phyloP scores from a whole-genome alignment of 2,888 invertebrate species.

The Drosophila nr. perissopoda region DNA sequence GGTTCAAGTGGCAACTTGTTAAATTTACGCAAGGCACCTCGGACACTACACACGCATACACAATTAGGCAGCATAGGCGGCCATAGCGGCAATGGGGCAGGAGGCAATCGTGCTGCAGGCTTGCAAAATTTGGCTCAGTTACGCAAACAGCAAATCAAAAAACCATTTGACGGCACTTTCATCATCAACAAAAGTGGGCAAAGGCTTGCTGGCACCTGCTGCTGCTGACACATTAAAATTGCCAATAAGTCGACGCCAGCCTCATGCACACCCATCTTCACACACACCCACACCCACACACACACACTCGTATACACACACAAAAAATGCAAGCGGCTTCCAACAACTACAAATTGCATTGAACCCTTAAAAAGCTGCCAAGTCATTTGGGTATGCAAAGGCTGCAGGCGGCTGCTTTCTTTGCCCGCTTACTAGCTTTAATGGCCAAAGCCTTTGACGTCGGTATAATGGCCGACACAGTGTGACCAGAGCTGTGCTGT shows the following conservation, averaged over 20 bases:
- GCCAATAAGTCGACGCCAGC: slow-evolving; percentile 68
- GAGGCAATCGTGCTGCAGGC: neutral
- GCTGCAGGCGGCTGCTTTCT: slow-evolving; percentile 19
- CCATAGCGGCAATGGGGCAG: neutral
- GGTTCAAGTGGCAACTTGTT: slow-evolving; percentile 76
- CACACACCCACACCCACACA: neutral
- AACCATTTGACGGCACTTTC: slow-evolving; percentile 81
- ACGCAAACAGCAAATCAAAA: slow-evolving; percentile 78
- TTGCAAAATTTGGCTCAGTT: slow-evolving; percentile 56
- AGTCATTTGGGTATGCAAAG: slow-evolving; percentile 44
- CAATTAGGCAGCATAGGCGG: slow-evolving; percentile 55
- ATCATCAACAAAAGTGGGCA: slow-evolving; percentile 64
- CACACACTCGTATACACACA: neutral
- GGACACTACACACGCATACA: slow-evolving; percentile 75
- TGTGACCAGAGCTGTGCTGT: slow-evolving; percentile 26
- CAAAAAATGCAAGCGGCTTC: slow-evolving; percentile 46
- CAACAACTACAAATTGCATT: slow-evolving; percentile 61
- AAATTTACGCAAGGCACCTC: slow-evolving; percentile 77
- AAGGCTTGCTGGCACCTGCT: slow-evolving; percentile 63
- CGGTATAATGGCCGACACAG: slow-evolving; percentile 8
- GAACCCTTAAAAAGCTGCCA: slow-evolving; percentile 52
- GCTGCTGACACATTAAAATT: slow-evolving; percentile 77
- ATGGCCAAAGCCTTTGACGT: slow-evolving; percentile 51
- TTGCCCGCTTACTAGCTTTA: slow-evolving; percentile 40
- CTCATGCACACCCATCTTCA: neutral